Base-by-base conservation (phyloP, 2,113 vertebrate genomes). In the Butorides virescens region DNA sequence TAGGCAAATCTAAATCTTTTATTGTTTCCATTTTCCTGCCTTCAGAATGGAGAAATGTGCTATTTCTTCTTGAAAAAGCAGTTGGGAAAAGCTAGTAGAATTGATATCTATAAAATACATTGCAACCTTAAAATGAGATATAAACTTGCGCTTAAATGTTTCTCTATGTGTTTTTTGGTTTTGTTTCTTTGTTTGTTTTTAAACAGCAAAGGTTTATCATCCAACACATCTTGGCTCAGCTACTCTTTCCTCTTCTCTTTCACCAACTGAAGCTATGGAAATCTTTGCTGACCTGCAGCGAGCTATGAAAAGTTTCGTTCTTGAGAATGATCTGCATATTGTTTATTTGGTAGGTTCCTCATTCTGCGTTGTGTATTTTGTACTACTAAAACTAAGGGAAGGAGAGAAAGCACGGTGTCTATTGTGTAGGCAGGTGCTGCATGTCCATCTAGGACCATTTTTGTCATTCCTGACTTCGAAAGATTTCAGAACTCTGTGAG, bases 281-380 rank as follows among this genome's bases (percentile, higher is more conserved):
- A 99, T 99, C 97, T 99, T 99, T 98, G 99, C 99, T 91, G 99
- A 99, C 91, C 98, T 99, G 53, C 99, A 99, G 95, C 98, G 99
- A 97, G 99, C 99, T 77, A 99, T 99, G 99, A 99, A 99, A 96
- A 98, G 99, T 56, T 99, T 99, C 97, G 99, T 99, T 68, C 97
- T 99, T 91, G 99, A 99, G 97, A 99, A 99, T 84, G 99, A 99
- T 94, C 97, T 99, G 73, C 99, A 99, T 95, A 99, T 99, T 80
- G 98, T 99, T 36, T 99, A 99, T 97, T 97, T 99, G 99, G 99
- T 99, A 98, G 81, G 98, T 93, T 96, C 37, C 49, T 67, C 44
- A 22, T 91, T 92, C 17, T 50, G 13, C 39, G 21, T 56, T 61
- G 85, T 78, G 8, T 72, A 36, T 68, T 63, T 95, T 67, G n/a